Evolutionary conservation across 2,888 invertebrate species (phyloP).

Genomic region (Platypus cylindrus): DNA sequence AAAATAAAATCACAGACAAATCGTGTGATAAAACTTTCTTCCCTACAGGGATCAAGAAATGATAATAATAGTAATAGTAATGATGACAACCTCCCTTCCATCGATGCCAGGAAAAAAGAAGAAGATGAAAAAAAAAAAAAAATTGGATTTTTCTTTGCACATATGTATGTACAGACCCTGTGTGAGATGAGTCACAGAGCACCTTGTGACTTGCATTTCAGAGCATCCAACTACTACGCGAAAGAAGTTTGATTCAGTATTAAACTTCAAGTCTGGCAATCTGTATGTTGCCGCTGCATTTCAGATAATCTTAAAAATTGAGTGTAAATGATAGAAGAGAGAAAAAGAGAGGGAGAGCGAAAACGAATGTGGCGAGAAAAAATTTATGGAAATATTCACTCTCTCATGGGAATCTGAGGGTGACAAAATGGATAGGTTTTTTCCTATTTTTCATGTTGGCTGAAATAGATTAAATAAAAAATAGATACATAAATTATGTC

Average conservation of each 20-base stretch:
- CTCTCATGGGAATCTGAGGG: slow-evolving; percentile 7
- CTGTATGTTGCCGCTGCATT: too few species aligned
- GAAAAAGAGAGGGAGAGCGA: too few species aligned
- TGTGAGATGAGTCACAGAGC: too few species aligned
- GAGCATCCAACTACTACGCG: too few species aligned
- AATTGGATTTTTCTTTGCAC: slow-evolving; percentile 10
- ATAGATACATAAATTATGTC: too few species aligned
- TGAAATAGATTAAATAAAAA: too few species aligned
- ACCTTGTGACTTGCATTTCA: too few species aligned
- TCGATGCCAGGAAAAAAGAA: background rate
- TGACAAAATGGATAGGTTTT: too few species aligned
- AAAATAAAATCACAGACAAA: slow-evolving; percentile 4
- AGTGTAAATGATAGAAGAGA: slow-evolving; percentile 16
- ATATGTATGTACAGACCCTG: too few species aligned
- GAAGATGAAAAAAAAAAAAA: slow-evolving; percentile 2
- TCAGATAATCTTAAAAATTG: slow-evolving; percentile 16
- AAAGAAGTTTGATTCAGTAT: too few species aligned
- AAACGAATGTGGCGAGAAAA: slow-evolving; percentile 10
- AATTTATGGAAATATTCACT: slow-evolving; percentile 16
- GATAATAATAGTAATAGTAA: too few species aligned
- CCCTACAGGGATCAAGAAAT: slow-evolving; percentile 7
- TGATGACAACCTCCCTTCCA: background rate
- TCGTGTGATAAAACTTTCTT: slow-evolving; percentile 5
- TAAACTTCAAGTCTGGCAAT: too few species aligned
- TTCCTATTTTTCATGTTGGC: background rate